Base-by-base conservation (phyloP, 2,113 vertebrate genomes). In the Cygnus atratus region DNA sequence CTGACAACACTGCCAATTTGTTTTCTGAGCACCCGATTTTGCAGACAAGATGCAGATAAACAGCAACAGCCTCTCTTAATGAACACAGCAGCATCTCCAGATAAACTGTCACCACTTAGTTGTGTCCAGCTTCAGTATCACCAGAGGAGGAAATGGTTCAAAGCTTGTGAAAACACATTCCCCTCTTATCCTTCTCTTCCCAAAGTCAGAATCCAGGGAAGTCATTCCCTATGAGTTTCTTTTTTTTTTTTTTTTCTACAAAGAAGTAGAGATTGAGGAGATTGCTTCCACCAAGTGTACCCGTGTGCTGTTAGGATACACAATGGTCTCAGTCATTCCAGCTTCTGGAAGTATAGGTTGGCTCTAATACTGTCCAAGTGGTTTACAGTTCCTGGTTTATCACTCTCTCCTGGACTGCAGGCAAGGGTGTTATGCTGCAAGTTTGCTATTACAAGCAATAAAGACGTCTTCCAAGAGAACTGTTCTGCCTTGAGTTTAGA, bases 71-170 rank as follows among this genome's bases (percentile, higher is more conserved):
- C 87, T 77, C 97, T 97, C 97, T 97, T 96, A 95, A 97, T 54
- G 96, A 97, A 93, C 78, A 88, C 94, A 91, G 94, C 80, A 82
- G 87, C 97, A 95, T 96, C 92, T 91, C 76, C 94, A 97, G 98
- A 98, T 98, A 97, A 98, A 98, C 98, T 97, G 97, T 98, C 98
- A 97, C 97, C 97, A 98, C 97, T 96, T 90, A 13, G 83, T 80
- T 26, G 15, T 62, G 90, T 62, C 91, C 41, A 15, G 63, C 68
- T 84, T 90, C 62, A 8, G 43, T 48, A 87, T 87, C 89, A 35
- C 92, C 87, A 68, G 55, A 18, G 39, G 4, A 84, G 96, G 92
- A 91, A 93, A 92, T 16, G 15, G 52, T 75, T 90, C 48, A 3
- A 55, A 72, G 29, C 76, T 81, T 80, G 46, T n/a, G 25, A 90